These are phyloP conservation scores for Caerostris extrusa DNA, from an alignment of 1,140 invertebrate species.

Conservation along the genomic window DNA sequence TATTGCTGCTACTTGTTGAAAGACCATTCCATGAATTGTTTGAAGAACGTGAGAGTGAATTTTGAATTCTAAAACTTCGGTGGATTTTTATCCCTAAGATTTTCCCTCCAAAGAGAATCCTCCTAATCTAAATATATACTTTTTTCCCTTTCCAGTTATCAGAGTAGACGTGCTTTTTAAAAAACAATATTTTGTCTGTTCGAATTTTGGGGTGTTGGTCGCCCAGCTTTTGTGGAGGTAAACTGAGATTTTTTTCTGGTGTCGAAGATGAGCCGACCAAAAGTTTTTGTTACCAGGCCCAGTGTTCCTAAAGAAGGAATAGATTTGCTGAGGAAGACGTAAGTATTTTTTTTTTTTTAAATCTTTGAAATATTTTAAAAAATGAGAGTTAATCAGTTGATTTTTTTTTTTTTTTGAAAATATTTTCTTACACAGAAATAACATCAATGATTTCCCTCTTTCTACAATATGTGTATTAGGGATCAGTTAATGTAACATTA, in stretches of 20 bases:
- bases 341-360: not conserved
- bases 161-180: not conserved
- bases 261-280: slow-evolving; percentile 74
- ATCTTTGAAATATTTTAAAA: too few relatives aligned
- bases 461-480: not conserved
- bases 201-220: slow-evolving; percentile 12
- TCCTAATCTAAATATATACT: slow-evolving; percentile 28
- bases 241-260: not conserved
- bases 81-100: not conserved
- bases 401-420: not conserved
- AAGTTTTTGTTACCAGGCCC: slow-evolving; percentile 84
- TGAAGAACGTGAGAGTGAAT: not conserved
- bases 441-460: not conserved
- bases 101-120: not conserved
- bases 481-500: too few relatives aligned
- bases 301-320: slow-evolving; percentile 84
- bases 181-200: not conserved
- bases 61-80: not conserved
- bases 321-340: slow-evolving; percentile 81
- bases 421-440: not conserved
- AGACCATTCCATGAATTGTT: not conserved
- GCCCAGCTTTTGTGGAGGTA: not conserved
- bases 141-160: not conserved
- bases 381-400: not conserved
- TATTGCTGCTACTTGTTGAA: not conserved